Conservation (phyloP, 2,797 vertebrate genomes). For the Malurus leucopterus region DNA sequence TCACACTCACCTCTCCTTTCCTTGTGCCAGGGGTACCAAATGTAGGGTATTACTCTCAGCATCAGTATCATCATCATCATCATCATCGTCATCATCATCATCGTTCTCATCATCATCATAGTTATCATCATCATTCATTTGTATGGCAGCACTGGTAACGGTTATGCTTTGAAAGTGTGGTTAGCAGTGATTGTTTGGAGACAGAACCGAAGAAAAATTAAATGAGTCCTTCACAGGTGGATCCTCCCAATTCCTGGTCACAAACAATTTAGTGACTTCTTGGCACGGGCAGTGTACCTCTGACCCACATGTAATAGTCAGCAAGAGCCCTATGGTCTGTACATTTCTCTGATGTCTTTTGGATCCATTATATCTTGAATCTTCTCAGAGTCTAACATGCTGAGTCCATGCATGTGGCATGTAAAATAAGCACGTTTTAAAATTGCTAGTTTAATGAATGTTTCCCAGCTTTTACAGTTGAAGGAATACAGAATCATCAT, state of each 20-base stretch:
- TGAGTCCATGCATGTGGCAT: fast-evolving
- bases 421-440: background rate
- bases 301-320: background rate
- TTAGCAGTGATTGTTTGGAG: background rate
- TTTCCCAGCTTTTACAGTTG: background rate
- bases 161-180: background rate
- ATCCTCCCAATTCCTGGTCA: background rate
- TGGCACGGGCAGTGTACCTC: background rate
- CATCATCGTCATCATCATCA: too few relatives aligned
- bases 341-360: background rate
- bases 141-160: background rate
- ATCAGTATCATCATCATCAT: too few relatives aligned
- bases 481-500: background rate
- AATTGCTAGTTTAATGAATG: background rate
- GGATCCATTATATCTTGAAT: background rate
- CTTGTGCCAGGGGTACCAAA: background rate
- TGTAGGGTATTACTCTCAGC: background rate
- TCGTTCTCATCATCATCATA: background rate
- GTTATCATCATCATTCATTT: background rate
- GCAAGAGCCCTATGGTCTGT: too few relatives aligned
- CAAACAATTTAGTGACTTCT: background rate
- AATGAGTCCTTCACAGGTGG: background rate
- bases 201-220: background rate
- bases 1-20: background rate
- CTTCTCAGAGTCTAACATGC: background rate